phyloP scores from a whole-genome alignment of 2,113 vertebrate species.

The Hylia prasina region DNA sequence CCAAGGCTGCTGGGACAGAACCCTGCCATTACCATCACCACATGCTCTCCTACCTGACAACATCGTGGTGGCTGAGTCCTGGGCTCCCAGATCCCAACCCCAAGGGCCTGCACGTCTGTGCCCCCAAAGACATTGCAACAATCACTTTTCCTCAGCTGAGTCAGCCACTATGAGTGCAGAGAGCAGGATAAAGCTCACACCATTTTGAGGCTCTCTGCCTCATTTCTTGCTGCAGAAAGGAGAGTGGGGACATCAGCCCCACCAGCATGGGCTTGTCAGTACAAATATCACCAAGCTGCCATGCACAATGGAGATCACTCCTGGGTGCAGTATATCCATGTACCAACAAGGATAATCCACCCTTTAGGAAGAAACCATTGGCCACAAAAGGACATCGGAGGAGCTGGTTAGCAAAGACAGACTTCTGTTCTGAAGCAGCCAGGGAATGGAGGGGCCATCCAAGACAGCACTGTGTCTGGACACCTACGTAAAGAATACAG shows the following conservation, averaged over 20 bases:
- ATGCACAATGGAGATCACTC: accelerated
- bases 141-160: not conserved
- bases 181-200: not conserved
- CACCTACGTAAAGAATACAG: not conserved
- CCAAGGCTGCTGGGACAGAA: not conserved
- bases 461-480: not conserved
- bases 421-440: not conserved
- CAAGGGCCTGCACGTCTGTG: not conserved
- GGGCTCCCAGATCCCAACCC: not conserved
- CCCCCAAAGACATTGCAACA: not conserved
- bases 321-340: not conserved
- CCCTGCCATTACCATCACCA: not conserved
- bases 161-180: not conserved
- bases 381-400: not conserved
- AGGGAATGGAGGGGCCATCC: not conserved
- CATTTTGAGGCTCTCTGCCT: not conserved
- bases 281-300: not conserved
- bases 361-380: not conserved
- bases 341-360: not conserved
- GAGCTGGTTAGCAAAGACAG: not conserved
- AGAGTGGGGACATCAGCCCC: not conserved
- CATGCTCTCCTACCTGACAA: not conserved
- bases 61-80: not conserved
- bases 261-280: accelerated
- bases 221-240: not conserved